phyloP scores from a whole-genome alignment of 2,113 vertebrate genomes.

The Tyrannus savana region DNA sequence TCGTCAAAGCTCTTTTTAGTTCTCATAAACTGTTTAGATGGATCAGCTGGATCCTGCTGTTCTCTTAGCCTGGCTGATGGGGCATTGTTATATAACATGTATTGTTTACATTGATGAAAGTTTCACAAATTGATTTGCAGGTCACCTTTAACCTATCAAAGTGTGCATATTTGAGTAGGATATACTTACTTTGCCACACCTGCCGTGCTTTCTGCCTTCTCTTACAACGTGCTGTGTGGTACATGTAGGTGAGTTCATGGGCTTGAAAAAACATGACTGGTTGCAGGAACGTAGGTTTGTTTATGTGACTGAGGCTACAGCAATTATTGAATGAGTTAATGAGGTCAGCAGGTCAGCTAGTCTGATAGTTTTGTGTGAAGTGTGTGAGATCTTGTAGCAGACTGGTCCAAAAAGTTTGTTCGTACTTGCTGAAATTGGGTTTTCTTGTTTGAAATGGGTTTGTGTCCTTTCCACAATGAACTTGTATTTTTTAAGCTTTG shows the following conservation, averaged over 20 bases:
- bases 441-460: neutral
- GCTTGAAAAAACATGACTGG: neutral
- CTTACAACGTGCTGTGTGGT: neutral
- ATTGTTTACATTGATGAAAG: neutral
- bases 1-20: constrained; percentile 9
- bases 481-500: neutral
- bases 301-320: neutral
- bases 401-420: neutral
- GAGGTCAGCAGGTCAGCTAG: neutral
- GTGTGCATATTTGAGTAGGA: neutral
- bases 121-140: constrained; percentile 70
- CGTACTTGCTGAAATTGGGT: neutral
- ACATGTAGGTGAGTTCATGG: neutral
- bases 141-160: constrained; percentile 56
- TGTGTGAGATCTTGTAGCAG: neutral
- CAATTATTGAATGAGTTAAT: neutral
- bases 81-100: neutral
- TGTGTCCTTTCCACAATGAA: neutral
- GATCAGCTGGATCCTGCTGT: neutral
- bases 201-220: neutral
- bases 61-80: constrained; percentile 67
- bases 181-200: neutral
- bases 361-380: neutral
- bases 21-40: neutral
- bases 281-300: neutral